Evolutionary conservation across 2,797 vertebrate species (phyloP), one percentile per base, ranked within the genome.

Genomic region (Mastacembelus armatus): DNA sequence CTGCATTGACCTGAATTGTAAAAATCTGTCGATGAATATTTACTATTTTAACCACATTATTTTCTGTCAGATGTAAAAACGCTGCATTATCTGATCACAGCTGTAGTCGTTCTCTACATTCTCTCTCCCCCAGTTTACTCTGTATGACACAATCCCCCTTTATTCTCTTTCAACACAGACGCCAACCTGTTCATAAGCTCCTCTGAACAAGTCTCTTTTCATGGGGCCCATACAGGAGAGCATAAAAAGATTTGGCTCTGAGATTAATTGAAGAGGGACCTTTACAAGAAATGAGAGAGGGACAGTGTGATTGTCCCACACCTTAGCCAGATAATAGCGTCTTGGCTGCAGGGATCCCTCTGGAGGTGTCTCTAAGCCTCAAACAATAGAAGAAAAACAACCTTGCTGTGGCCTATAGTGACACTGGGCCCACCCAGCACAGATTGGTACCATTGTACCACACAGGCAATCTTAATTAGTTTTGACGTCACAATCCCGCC

Each of bases 231-330:
- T 83, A 86, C 78, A 83, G 81, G 59, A 80, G 36, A 81, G 73
- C 81, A 80, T 78, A 77, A 85, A 89, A 84, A 89, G 91, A 92
- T 91, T 79, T 70, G 71, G 84, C 84, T 84, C 85, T 7, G 70
- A 88, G 87, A 91, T 91, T 91, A 92, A 92, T 90, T 89, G 87
- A 89, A 90, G 87, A 85, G 58, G 81, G 81, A 80, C 87, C 83
- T 89, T 87, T 87, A 70, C 69, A 82, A 79, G 76, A 87, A 90
- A 83, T 83, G 83, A 83, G 67, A 81, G 74, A 69, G 62, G 82
- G 73, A 82, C 84, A 72, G 76, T 74, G 81, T 58, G 83, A 92
- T 92, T 91, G 89, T 90, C 78, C 88, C 74, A 51, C 79, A 85
- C 79, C 82, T 8, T 64, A 21, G 81, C 57, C 85, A 86, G 90